Conservation (phyloP, 2,797 vertebrate species). For the Macrochelys suwanniensis region DNA sequence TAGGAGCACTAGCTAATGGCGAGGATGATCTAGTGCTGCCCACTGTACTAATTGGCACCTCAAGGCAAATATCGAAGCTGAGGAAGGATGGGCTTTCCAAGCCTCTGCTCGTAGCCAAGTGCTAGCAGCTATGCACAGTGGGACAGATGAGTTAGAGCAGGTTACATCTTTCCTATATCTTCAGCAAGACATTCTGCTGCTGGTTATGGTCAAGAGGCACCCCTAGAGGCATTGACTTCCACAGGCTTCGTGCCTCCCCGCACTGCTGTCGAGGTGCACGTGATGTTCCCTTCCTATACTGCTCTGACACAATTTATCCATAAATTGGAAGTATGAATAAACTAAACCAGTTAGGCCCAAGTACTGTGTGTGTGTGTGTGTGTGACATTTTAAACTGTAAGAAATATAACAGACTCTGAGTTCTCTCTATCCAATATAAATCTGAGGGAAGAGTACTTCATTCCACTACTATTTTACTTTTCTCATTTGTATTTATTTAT, state of each 20-base stretch:
- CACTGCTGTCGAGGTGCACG: background rate
- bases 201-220: background rate
- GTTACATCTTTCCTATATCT: background rate
- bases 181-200: background rate
- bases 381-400: slow-evolving; percentile 14
- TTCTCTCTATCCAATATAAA: slow-evolving; percentile 15
- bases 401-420: fast-evolving
- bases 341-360: background rate
- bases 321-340: background rate
- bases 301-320: background rate
- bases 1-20: background rate
- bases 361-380: fast-evolving
- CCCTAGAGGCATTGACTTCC: background rate
- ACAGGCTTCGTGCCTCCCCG: background rate
- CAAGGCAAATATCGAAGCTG: background rate
- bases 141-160: background rate
- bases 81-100: background rate
- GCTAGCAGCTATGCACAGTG: fast-evolving
- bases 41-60: background rate
- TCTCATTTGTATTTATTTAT: slow-evolving; percentile 33
- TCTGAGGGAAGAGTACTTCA: background rate
- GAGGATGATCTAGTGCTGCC: background rate
- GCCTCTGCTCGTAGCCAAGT: background rate
- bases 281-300: background rate
- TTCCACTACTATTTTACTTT: background rate